Evolutionary conservation across 1,140 invertebrate species (phyloP).

Genomic region (Heliconius himera): DNA sequence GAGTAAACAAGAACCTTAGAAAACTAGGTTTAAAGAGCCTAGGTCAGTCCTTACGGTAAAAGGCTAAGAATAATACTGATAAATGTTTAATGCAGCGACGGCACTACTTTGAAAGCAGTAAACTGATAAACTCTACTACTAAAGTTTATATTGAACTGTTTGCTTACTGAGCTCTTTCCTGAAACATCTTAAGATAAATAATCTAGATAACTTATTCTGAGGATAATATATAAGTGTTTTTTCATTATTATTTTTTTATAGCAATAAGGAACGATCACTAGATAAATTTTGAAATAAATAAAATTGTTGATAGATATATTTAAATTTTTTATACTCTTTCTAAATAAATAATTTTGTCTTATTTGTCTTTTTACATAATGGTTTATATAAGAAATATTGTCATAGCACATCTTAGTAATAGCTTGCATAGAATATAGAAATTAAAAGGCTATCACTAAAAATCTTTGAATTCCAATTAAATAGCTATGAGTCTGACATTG

Average conservation of each 20-base stretch:
- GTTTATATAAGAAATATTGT: not conserved
- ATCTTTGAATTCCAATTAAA: not conserved
- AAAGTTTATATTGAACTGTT: not conserved
- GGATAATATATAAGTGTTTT: too few relatives aligned
- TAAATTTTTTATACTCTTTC: too few relatives aligned
- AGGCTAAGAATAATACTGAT: conserved; percentile 15
- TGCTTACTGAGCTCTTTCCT: not conserved
- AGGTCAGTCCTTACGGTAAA: not conserved
- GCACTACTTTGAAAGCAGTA: conserved; percentile 2
- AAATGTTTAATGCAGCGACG: conserved; percentile 23
- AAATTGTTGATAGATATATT: too few relatives aligned
- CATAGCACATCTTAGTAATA: not conserved
- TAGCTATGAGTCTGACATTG: not conserved
- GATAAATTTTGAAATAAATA: too few relatives aligned
- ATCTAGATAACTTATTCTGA: conserved; percentile 11
- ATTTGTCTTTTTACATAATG: too few relatives aligned
- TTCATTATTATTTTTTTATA: too few relatives aligned
- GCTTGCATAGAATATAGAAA: not conserved
- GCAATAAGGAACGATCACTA: too few relatives aligned
- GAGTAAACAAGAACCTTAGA: not conserved
- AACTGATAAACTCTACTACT: conserved; percentile 19
- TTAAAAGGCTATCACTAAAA: not conserved
- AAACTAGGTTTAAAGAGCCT: not conserved
- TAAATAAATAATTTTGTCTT: too few relatives aligned
- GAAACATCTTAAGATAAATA: not conserved